These are phyloP conservation scores for Leucoraja ocellata DNA, from an alignment of 2,797 vertebrate species.

Conservation along the genomic window DNA sequence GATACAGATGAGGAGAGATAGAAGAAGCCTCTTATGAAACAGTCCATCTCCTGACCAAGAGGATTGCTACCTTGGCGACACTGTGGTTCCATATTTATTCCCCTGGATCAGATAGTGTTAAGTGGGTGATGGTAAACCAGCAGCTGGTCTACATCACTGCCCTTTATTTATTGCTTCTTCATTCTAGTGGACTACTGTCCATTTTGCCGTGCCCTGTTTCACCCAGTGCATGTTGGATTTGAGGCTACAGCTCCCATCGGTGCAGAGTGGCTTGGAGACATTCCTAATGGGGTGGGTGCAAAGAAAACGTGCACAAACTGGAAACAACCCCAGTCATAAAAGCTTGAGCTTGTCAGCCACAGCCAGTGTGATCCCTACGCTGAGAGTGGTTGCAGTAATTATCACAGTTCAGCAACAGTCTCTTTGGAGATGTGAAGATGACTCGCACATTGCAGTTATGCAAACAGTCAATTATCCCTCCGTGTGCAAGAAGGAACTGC, in stretches of 20 bases:
- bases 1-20: neutral
- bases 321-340: neutral
- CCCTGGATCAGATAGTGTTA: neutral
- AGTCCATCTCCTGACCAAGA: neutral
- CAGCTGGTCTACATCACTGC: too few species aligned
- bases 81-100: neutral
- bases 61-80: neutral
- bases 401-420: neutral
- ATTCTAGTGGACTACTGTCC: neutral
- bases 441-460: neutral
- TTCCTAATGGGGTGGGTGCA: neutral
- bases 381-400: too few species aligned
- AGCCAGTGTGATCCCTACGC: neutral
- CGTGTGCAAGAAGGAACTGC: too few species aligned
- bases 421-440: neutral
- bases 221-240: neutral
- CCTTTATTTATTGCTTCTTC: neutral
- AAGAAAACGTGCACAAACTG: neutral
- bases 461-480: too few species aligned
- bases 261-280: neutral
- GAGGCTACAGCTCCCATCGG: neutral
- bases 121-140: neutral
- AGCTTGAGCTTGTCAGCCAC: neutral
- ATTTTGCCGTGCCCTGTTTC: neutral
- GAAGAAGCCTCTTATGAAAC: neutral